phyloP scores from a whole-genome alignment of 1,140 invertebrate species.

The Eupeodes corollae region DNA sequence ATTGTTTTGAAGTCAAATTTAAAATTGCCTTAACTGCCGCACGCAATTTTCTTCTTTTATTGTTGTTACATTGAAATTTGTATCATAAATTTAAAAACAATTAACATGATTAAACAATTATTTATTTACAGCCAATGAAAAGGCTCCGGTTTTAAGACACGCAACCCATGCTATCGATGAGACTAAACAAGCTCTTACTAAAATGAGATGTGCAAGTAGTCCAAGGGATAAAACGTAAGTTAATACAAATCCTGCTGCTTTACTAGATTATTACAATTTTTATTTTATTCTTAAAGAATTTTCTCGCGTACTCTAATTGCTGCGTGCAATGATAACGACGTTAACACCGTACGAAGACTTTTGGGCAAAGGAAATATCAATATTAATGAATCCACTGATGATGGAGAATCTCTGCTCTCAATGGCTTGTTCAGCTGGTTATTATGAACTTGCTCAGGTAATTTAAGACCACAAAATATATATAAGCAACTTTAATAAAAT shows the following conservation, averaged over 20 bases:
- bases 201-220: constrained; percentile 77
- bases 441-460: constrained; percentile 74
- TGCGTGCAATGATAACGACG: constrained; percentile 86
- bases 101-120: constrained; percentile 1
- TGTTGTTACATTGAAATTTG: not conserved
- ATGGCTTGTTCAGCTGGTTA: constrained; percentile 88
- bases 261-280: not conserved
- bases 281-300: constrained; percentile 17
- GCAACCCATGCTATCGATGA: constrained; percentile 68
- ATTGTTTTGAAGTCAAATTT: no score
- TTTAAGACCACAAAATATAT: no score
- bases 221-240: constrained; percentile 40
- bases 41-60: not conserved
- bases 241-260: not conserved
- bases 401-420: constrained; percentile 83
- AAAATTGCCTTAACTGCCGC: no score
- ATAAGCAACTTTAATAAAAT: no score
- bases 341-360: constrained; percentile 75
- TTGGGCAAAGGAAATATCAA: constrained; percentile 76
- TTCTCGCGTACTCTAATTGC: constrained; percentile 33
- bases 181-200: constrained; percentile 85
- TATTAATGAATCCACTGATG: constrained; percentile 85
- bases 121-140: constrained; percentile 54
- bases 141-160: constrained; percentile 38
- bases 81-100: not conserved